phyloP scores from a whole-genome alignment of 2,797 vertebrate species.

The Molossus alvarezi region DNA sequence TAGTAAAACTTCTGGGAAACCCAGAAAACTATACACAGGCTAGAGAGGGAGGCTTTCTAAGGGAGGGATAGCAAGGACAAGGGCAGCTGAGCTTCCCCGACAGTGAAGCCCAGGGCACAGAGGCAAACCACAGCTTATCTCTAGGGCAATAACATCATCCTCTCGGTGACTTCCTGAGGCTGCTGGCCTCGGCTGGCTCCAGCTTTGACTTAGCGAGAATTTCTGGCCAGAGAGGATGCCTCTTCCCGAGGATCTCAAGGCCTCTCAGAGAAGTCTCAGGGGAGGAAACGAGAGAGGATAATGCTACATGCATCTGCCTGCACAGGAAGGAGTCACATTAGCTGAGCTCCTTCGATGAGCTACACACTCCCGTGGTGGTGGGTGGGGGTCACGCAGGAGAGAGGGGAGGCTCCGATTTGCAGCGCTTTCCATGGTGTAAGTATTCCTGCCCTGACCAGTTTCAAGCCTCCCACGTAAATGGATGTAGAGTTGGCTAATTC shows the following conservation, averaged over 20 bases:
- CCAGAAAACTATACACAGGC: not conserved
- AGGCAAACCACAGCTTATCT: not conserved
- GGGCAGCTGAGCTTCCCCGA: not conserved
- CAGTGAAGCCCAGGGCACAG: not conserved
- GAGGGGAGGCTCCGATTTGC: too few relatives aligned
- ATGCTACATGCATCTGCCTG: too few relatives aligned
- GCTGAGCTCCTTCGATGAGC: not conserved
- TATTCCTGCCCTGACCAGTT: too few relatives aligned
- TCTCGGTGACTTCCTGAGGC: not conserved
- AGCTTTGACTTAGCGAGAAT: not conserved
- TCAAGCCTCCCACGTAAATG: too few relatives aligned
- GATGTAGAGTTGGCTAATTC: too few relatives aligned
- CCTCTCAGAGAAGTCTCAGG: not conserved
- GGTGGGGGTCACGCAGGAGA: too few relatives aligned
- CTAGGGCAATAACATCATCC: not conserved
- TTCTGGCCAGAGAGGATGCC: not conserved
- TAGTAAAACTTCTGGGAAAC: not conserved
- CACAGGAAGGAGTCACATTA: not conserved
- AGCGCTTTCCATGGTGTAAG: too few relatives aligned
- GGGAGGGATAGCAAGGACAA: not conserved
- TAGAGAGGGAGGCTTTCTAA: not conserved
- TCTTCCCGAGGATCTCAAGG: not conserved
- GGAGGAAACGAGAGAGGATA: not conserved
- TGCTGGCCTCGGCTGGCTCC: not conserved
- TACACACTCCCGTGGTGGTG: not conserved